Evolutionary conservation across 2,113 vertebrate genomes (phyloP), one percentile per base, ranked within the genome.

Genomic region (Xyrauchen texanus): DNA sequence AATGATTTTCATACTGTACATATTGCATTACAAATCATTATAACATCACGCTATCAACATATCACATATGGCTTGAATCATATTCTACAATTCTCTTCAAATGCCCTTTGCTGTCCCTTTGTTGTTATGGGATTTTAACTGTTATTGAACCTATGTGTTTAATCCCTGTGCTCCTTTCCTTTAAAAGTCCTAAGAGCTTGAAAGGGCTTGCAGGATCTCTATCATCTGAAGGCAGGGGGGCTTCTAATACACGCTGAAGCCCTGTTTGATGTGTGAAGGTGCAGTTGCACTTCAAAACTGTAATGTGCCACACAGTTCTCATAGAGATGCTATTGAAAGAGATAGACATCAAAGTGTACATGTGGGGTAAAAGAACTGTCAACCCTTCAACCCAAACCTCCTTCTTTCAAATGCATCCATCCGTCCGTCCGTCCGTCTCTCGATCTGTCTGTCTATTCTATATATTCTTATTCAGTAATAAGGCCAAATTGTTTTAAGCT

Each of bases 221-320:
- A 46, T 79, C 68, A 64, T 65, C 49, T 76, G 42, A 63, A 34
- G 61, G 69, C 58, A 34, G 13, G 46, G 78, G 62, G n/a, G 57
- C 63, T 67, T 65, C 49, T 53, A 61, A 78, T 73, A 68, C 78
- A 58, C 34, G 4, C 49, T 9, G 53, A 58, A 34, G 55, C 55
- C 21, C 74, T 62, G 78, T 74, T 60, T 74, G 78, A 81, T 84
- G 79, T 77, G 46, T 70, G 68, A 74, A 81, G 69, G 69, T 74
- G 49, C n/a, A 49, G 13, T 76, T 58, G 63, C 77, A 78, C 68
- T 81, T 84, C 82, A 81, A 81, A 84, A 74, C 9, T 60, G 52
- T 7, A 58, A 51, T 52, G 64, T 60, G 63, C 8, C n/a, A 63
- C 34, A 51, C 7, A 13, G 46, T 62, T 79, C 66, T 69, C 44